Conservation (phyloP, 2,888 invertebrate species). For the Brachypterus glaber region DNA sequence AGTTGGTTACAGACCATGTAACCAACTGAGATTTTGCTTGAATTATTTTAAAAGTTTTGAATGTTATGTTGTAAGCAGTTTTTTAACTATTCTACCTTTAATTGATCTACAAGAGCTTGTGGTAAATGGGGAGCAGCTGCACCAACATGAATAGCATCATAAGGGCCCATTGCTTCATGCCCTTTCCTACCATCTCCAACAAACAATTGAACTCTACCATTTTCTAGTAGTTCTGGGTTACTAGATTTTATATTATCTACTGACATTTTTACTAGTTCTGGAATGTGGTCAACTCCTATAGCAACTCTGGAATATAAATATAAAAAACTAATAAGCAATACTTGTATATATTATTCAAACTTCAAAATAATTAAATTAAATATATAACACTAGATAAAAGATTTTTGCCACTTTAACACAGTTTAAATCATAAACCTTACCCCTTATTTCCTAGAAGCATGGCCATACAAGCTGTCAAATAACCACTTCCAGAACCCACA, state of each 20-base stretch:
- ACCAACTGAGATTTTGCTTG: too few species aligned
- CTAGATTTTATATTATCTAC: conserved; percentile 66
- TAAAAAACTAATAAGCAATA: not conserved
- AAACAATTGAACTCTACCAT: conserved; percentile 59
- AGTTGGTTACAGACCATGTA: too few species aligned
- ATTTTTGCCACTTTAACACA: too few species aligned
- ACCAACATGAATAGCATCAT: conserved; percentile 89
- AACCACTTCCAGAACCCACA: conserved; percentile 91
- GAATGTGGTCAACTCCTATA: conserved; percentile 87
- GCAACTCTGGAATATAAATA: conserved; percentile 28
- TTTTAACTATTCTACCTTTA: too few species aligned
- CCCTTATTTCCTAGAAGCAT: conserved; percentile 65
- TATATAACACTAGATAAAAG: too few species aligned
- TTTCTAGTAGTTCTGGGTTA: conserved; percentile 58
- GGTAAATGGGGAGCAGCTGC: conserved; percentile 77
- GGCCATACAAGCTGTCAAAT: conserved; percentile 85
- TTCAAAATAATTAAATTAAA: too few species aligned
- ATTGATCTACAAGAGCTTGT: conserved; percentile 68
- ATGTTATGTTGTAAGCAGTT: too few species aligned
- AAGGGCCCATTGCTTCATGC: conserved; percentile 64
- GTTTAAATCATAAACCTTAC: conserved; percentile 37
- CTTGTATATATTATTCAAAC: too few species aligned
- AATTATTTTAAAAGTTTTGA: too few species aligned
- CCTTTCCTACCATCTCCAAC: conserved; percentile 89
- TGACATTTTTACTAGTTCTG: conserved; percentile 67